These are phyloP conservation scores for Lutraria lutraria DNA, from an alignment of 2,888 invertebrate species.

Conservation along the genomic window DNA sequence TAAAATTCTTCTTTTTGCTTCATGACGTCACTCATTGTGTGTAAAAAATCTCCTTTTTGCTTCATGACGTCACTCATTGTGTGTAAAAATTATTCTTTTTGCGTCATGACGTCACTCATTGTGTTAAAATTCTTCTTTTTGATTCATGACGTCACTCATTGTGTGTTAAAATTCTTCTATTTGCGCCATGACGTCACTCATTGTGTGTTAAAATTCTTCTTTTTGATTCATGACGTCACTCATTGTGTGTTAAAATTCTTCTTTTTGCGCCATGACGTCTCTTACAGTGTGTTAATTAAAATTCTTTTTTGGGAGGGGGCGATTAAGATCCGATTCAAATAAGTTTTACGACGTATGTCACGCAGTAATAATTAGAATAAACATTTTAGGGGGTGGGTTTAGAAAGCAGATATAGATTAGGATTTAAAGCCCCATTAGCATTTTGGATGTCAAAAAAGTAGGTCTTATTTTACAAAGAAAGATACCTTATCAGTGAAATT, in stretches of 20 bases:
- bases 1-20: conserved; percentile 40
- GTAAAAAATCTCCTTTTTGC: conserved; percentile 22
- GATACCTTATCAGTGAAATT: too few species aligned
- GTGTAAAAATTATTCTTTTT: conserved; percentile 20
- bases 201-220: conserved; percentile 21
- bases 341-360: too few species aligned
- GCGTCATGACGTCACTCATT: conserved; percentile 44
- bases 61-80: conserved; percentile 40
- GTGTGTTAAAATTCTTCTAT: conserved; percentile 28
- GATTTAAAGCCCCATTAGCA: too few species aligned
- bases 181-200: conserved; percentile 42
- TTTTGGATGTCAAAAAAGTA: too few species aligned
- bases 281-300: too few species aligned
- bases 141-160: conserved; percentile 38
- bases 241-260: conserved; percentile 19
- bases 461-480: too few species aligned
- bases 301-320: too few species aligned
- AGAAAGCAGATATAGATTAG: too few species aligned
- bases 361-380: too few species aligned
- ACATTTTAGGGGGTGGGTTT: too few species aligned
- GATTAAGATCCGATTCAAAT: too few species aligned
- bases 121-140: conserved; percentile 24
- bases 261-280: too few species aligned
- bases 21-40: conserved; percentile 33
- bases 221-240: conserved; percentile 45